phyloP scores from a whole-genome alignment of 2,797 vertebrate species.

The Hydrophis major region DNA sequence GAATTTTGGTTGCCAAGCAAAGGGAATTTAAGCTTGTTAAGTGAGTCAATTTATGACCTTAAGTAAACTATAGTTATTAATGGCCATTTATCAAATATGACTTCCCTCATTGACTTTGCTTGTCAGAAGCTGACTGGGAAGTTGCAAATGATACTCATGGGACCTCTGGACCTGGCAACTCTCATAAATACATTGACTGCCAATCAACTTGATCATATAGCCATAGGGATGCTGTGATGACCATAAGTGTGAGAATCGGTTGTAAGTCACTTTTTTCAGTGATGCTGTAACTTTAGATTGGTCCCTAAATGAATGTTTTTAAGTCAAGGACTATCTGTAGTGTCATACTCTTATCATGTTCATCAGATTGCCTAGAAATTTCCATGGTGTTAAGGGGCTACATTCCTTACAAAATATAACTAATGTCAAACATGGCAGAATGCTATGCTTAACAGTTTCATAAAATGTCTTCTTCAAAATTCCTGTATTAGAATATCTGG shows the following conservation, averaged over 20 bases:
- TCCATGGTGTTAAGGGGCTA: slow-evolving; percentile 16
- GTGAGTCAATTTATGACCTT: neutral
- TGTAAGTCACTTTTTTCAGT: neutral
- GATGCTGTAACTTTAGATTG: neutral
- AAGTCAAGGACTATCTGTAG: neutral
- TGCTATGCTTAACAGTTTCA: neutral
- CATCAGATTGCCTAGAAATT: neutral
- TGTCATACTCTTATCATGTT: neutral
- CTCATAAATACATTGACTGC: neutral
- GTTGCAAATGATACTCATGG: neutral
- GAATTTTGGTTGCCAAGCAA: neutral
- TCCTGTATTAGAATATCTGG: neutral
- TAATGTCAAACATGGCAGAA: accelerated
- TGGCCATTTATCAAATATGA: too few species aligned
- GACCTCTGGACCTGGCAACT: neutral
- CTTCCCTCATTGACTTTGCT: too few species aligned
- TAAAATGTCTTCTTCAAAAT: neutral
- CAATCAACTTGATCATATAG: neutral
- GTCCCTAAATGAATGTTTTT: neutral
- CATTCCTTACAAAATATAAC: neutral
- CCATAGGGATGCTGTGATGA: neutral
- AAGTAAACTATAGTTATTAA: too few species aligned
- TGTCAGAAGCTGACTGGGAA: neutral
- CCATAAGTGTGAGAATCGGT: neutral
- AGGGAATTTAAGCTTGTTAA: neutral